Evolutionary conservation across 23 tunicate species (phyloP), one percentile per base, ranked within the genome.

Genomic region (Pegea sp.): DNA sequence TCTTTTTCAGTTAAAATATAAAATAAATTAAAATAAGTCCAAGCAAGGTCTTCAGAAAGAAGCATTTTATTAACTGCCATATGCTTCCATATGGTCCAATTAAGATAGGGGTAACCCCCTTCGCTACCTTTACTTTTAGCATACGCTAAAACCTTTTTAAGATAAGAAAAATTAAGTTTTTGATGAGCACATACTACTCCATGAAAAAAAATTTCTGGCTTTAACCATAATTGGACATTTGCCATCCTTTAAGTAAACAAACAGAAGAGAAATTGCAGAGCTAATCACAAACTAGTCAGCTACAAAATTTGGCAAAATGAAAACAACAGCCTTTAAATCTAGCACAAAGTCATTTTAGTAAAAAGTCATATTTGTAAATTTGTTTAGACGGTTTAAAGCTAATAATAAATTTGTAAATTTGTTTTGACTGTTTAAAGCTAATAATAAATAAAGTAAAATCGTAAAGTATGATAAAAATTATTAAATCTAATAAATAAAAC

Each of bases 1-100:
- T 84, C 86, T 57, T 73, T 49, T 4, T 51, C 55, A 11, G 95
- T 34, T 24, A 84, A 29, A 1, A 54, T 62, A 34, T 52, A 33
- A 53, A 66, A 84, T 62, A 67, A 32, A 31, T 73, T 64, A 43
- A 84, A 74, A 38, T 73, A 84, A 4, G 95, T 46, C 95, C 95
- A 84, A 7, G 95, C 84, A 29, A 73, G 59, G 5, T 62, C 62
- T 52, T 84, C 95, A 1, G 63, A 52, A 46, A 84, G 38, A 28
- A 84, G 55, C 95, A 84, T 84, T 56, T 84, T 84, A 52, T 84
- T 84, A 18, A 74, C 79, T 0, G 95, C 84, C 77, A 84, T 84
- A 57, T 84, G 95, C 24, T 71, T 73, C 95, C 95, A 84, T 3
- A 84, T 61, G 21, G 57, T 28, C 95, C 95, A 84, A 34, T 57